Base-by-base conservation (phyloP, 1,140 invertebrate species). In the Solenopsis fugax region DNA sequence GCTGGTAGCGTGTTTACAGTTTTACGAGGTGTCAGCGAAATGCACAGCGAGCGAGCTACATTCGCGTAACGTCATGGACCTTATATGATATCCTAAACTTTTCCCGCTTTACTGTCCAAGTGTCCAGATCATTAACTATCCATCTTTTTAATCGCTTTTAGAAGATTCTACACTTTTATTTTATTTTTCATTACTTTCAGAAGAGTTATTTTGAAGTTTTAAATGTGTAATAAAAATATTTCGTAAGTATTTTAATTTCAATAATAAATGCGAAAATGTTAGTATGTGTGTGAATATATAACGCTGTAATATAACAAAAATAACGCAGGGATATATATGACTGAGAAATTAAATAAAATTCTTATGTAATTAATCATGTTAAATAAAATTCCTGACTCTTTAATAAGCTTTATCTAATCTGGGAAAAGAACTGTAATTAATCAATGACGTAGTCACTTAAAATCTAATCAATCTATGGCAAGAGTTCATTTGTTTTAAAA, bases 1-100 rank as follows among this genome's bases (percentile, higher is more conserved):
- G 86, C 87, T 62, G 75, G 87, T 62, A 90, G 80, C 86, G 75
- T 86, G 89, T 90, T 88, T 88, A 81, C 89, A 88, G 88, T 90
- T 90, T 90, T 90, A 90, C 87, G 89, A 89, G 88, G 75, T 90
- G 89, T 85, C 60, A 82, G 75, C 56, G 72, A 72, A 90, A 88
- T 87, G 81, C 75, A 29, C 67, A 64, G 77, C 64, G 34, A 80
- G 54, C 50, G 10, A 56, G 78, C 50, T 45, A 60, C n/a, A 77
- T 45, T 60, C 56, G 37, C 80, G 80, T 41, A 41, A 84, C 54
- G 58, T 82, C 67, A 60, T 82, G 54, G 34, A 73, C 54, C 41
- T 73, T 73, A 73, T 62, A 75, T 48, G 52, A 73, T 41, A 56
- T 6, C n/a, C 54, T 82, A 37, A 73, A 82, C 52, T 9, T 45